Evolutionary conservation across 37 sponge, comb jelly and placozoan species (phyloP), one percentile per base, ranked within the genome.

Genomic region (Agelas oroides): DNA sequence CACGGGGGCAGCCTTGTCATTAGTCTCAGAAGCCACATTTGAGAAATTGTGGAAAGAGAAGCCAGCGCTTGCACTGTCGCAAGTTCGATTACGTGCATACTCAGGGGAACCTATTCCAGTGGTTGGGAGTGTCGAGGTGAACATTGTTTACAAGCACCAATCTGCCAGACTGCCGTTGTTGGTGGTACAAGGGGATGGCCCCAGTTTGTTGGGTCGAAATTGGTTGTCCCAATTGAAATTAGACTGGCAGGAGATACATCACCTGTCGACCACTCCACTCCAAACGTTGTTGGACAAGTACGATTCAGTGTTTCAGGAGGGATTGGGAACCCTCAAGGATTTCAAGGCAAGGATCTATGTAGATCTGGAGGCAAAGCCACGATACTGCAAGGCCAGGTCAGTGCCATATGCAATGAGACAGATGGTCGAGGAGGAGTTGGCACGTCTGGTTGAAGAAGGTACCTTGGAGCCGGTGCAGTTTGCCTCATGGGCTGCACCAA

Each of bases 391-490:
- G n/a, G n/a, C n/a, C n/a, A n/a, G n/a, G n/a, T n/a, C n/a, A n/a
- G 46, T 46, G 46, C 46, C 46, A 12, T 71, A 71, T 34, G 32
- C 65, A 17, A 8, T 78, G 79, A 60, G 36, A 37, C 5, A 31
- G 33, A 62, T 62, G 63, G 63, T 78, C 17, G 46, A 78, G 23
- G 23, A 32, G 39, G 63, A 31, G 1, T 60, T 78, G 39, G 35
- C 60, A 24, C 34, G 31, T 54, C 53, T 75, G 31, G 59, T 55
- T 0, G 25, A 32, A 14, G 57, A 75, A 30, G 76, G 76, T 19
- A 75, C 56, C 0, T 31, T 75, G n/a, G 53, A 53, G 30, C 76
- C 76, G 30, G 76, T 75, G 76, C 76, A 75, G 54, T 53, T 55
- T 2, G 53, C 56, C 19, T 31, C n/a, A 1, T 75, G 76, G 76